Conservation (phyloP, 2,888 invertebrate species). For the Onthophagus sagittarius region DNA sequence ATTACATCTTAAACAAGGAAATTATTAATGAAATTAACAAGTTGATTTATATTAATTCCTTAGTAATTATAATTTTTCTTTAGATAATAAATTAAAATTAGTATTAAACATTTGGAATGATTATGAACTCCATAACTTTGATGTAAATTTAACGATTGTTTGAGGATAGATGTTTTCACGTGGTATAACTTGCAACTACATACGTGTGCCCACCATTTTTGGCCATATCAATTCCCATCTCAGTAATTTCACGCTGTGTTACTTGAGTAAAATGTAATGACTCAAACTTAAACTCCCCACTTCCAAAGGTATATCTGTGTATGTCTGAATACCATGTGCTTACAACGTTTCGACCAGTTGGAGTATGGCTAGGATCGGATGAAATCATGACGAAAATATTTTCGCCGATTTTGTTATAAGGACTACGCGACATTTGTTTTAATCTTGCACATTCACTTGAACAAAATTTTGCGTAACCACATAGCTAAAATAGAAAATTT, state of each 20-base stretch:
- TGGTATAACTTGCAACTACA: slow-evolving; percentile 82
- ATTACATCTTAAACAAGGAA: no score
- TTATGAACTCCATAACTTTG: no score
- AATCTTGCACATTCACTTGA: slow-evolving; percentile 63
- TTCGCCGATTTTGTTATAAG: slow-evolving; percentile 61
- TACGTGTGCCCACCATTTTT: slow-evolving; percentile 73
- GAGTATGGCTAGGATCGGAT: slow-evolving; percentile 51
- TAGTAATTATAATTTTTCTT: no score
- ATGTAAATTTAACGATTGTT: no score
- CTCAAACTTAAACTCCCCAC: slow-evolving; percentile 52
- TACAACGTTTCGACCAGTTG: slow-evolving; percentile 54
- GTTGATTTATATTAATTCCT: no score
- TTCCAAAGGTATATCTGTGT: slow-evolving; percentile 52
- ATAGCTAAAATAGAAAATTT: slow-evolving; percentile 52
- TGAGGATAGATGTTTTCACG: slow-evolving; percentile 83
- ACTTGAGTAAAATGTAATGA: slow-evolving; percentile 56
- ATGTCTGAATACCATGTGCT: slow-evolving; percentile 60
- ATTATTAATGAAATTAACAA: no score
- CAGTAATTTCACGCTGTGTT: slow-evolving; percentile 65
- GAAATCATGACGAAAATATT: slow-evolving; percentile 57
- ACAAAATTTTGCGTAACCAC: slow-evolving; percentile 66
- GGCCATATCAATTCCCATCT: slow-evolving; percentile 69
- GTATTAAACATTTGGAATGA: no score
- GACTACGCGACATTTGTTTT: slow-evolving; percentile 62
- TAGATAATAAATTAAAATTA: no score